Conservation (phyloP, 1,140 invertebrate species). For the Nephotettix cincticeps region DNA sequence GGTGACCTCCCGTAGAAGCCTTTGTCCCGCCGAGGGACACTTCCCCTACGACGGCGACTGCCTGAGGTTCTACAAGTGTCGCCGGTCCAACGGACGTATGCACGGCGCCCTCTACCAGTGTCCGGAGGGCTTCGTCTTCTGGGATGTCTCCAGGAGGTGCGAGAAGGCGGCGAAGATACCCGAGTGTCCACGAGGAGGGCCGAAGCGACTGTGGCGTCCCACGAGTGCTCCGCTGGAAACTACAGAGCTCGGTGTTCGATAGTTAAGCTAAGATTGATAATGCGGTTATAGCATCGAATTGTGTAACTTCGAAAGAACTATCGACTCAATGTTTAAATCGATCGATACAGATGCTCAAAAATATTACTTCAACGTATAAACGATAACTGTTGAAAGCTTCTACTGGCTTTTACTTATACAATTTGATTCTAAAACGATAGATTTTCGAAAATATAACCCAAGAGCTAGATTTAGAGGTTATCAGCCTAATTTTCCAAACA, state of each 20-base stretch:
- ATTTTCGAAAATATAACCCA: no score
- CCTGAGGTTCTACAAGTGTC: conserved; percentile 72
- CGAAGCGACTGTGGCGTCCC: conserved; percentile 24
- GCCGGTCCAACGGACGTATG: conserved; percentile 52
- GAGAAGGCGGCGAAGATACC: conserved; percentile 59
- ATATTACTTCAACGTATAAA: no score
- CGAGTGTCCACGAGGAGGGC: conserved; percentile 50
- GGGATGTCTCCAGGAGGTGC: conserved; percentile 73
- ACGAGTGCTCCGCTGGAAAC: conserved; percentile 33
- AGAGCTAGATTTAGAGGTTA: no score
- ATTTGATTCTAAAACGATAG: no score
- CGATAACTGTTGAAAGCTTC: no score
- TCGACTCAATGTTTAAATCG: no score
- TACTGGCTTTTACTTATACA: no score
- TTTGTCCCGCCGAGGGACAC: conserved; percentile 68
- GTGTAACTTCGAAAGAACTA: no score
- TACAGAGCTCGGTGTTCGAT: conserved; percentile 23
- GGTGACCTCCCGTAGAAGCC: conserved; percentile 51
- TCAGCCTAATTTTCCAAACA: no score
- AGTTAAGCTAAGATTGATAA: neutral
- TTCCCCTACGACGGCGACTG: conserved; percentile 63
- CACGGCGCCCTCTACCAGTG: conserved; percentile 71
- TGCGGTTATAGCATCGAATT: no score
- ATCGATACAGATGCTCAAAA: no score
- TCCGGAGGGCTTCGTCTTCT: conserved; percentile 71